Conservation (phyloP, 2,888 invertebrate genomes). For the Tiliacea citrago region DNA sequence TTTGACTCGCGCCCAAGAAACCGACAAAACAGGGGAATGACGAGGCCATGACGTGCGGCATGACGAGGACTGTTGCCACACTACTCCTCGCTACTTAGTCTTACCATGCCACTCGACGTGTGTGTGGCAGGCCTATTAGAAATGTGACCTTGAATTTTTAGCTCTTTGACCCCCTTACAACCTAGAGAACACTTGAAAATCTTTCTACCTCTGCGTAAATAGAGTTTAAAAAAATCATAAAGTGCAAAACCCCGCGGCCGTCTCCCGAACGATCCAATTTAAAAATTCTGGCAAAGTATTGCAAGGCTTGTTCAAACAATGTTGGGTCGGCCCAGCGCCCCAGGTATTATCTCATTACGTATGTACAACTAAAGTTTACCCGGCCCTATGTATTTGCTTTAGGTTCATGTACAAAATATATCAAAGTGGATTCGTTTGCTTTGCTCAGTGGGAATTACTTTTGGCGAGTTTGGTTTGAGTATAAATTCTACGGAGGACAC, state of each 20-base stretch:
- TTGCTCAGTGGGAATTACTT: slow-evolving; percentile 12
- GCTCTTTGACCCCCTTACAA: no score
- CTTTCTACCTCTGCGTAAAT: neutral
- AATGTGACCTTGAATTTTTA: no score
- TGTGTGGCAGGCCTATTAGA: no score
- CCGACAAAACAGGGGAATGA: no score
- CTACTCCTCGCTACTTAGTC: no score
- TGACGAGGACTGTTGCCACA: no score
- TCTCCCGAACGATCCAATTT: slow-evolving; percentile 47
- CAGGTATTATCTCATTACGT: slow-evolving; percentile 52
- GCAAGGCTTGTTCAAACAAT: slow-evolving; percentile 44
- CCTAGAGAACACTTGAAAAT: neutral
- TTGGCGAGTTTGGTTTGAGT: neutral
- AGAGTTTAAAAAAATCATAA: slow-evolving; percentile 3
- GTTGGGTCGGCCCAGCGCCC: slow-evolving; percentile 41
- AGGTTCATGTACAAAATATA: slow-evolving; percentile 14
- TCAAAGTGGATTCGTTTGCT: slow-evolving; percentile 28
- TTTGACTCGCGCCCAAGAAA: no score
- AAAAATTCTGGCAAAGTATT: slow-evolving; percentile 52
- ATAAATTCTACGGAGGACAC: neutral
- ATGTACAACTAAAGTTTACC: slow-evolving; percentile 52
- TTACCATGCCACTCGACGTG: no score
- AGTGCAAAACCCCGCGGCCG: neutral
- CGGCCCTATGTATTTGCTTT: slow-evolving; percentile 30
- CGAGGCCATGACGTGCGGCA: no score